phyloP scores from a whole-genome alignment of 2,888 invertebrate species.

The Harpalus rubripes region DNA sequence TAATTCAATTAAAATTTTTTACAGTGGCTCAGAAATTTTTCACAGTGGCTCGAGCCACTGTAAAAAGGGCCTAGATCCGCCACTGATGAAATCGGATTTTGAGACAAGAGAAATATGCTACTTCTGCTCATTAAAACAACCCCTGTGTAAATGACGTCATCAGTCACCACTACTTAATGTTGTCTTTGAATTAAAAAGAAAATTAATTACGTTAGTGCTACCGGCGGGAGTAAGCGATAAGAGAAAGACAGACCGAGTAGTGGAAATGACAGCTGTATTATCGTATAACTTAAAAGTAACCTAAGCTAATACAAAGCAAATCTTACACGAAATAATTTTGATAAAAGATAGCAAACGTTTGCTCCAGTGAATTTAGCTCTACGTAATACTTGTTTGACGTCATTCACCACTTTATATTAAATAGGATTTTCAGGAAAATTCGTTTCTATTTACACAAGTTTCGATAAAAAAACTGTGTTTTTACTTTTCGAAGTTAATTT shows the following conservation, averaged over 20 bases:
- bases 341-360: neutral
- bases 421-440: neutral
- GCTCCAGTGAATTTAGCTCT: neutral
- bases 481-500: neutral
- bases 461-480: neutral
- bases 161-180: neutral
- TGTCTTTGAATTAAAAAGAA: neutral
- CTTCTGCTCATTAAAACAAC: too few relatives aligned
- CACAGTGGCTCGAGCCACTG: too few relatives aligned
- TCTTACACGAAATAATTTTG: neutral
- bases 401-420: neutral
- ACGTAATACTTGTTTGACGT: conserved; percentile 2
- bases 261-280: neutral
- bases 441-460: neutral
- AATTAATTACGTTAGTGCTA: neutral
- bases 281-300: neutral
- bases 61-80: too few relatives aligned
- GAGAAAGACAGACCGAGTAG: neutral
- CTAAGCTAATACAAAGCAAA: neutral
- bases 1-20: too few relatives aligned
- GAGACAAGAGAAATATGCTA: too few relatives aligned
- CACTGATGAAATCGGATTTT: too few relatives aligned
- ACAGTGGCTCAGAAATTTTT: too few relatives aligned
- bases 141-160: neutral
- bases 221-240: too few relatives aligned